A percentile compares a stretch with the other conserved stretches of the same genome.
Evolutionary conservation across 1,140 invertebrate species (phyloP).

Genomic region (Sminthurides bifidus): DNA sequence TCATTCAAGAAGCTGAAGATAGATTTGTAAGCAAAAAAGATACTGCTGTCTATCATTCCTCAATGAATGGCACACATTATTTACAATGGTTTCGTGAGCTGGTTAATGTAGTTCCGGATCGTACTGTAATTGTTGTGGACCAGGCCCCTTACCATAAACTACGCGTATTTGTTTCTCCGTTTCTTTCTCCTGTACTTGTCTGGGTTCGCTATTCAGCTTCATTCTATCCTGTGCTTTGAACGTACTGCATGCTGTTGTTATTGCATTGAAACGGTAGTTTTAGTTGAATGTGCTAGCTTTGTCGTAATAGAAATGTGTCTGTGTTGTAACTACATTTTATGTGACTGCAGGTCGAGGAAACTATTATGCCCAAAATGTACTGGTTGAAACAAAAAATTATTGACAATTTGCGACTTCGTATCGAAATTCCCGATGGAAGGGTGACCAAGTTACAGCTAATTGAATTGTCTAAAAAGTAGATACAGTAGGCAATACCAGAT

Average conservation of each 20-base stretch:
- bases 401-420: neutral
- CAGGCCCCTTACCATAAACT: conserved; percentile 6
- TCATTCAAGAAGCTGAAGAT: neutral
- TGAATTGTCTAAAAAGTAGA: neutral
- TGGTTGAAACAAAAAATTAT: conserved; percentile 7
- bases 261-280: neutral
- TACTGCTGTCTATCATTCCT: conserved; percentile 6
- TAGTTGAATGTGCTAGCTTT: neutral
- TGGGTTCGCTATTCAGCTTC: no score
- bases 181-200: no score
- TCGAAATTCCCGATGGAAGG: neutral
- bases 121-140: conserved; percentile 7
- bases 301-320: no score
- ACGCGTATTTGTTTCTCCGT: neutral
- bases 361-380: neutral
- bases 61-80: conserved; percentile 12
- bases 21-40: conserved; percentile 9
- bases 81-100: neutral
- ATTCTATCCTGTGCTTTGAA: no score
- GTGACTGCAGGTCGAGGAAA: neutral
- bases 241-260: no score
- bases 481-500: neutral
- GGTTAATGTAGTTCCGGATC: neutral
- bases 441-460: neutral
- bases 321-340: neutral